Percentiles rank a stretch among this genome's conserved stretches.
Evolutionary conservation across 2,888 invertebrate genomes (phyloP).

Genomic region (Tetragonula carbonaria): DNA sequence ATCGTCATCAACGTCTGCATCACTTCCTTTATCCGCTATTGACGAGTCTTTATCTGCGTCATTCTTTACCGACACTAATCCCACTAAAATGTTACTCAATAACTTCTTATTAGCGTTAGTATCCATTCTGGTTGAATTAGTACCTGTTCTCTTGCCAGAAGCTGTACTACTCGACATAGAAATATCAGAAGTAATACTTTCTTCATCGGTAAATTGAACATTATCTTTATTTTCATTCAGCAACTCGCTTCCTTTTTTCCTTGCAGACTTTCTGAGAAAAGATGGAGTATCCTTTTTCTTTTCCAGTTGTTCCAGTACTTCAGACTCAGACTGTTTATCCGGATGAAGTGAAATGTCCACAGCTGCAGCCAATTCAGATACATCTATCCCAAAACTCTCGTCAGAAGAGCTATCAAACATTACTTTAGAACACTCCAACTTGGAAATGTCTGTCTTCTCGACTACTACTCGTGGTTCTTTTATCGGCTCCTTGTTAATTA

Average conservation of each 20-base stretch:
- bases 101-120: constrained; percentile 69
- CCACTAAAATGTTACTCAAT: constrained; percentile 70
- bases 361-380: constrained; percentile 75
- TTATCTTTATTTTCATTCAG: constrained; percentile 60
- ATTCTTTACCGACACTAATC: constrained; percentile 48
- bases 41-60: constrained; percentile 40
- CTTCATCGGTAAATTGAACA: constrained; percentile 70
- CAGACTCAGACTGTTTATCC: constrained; percentile 64
- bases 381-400: constrained; percentile 80
- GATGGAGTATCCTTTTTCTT: constrained; percentile 12
- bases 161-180: constrained; percentile 73
- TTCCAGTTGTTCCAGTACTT: constrained; percentile 9
- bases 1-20: constrained; percentile 68
- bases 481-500: constrained; percentile 67
- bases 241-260: constrained; percentile 27
- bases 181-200: constrained; percentile 76
- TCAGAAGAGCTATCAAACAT: constrained; percentile 80
- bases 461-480: constrained; percentile 73
- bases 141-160: constrained; percentile 30
- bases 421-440: constrained; percentile 73
- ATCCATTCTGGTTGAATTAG: constrained; percentile 9
- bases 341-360: constrained; percentile 78
- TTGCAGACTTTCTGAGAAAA: constrained; percentile 14
- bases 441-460: constrained; percentile 78
- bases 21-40: constrained; percentile 58